phyloP scores from a whole-genome alignment of 2,113 vertebrate genomes.

The Hippocampus zosterae region DNA sequence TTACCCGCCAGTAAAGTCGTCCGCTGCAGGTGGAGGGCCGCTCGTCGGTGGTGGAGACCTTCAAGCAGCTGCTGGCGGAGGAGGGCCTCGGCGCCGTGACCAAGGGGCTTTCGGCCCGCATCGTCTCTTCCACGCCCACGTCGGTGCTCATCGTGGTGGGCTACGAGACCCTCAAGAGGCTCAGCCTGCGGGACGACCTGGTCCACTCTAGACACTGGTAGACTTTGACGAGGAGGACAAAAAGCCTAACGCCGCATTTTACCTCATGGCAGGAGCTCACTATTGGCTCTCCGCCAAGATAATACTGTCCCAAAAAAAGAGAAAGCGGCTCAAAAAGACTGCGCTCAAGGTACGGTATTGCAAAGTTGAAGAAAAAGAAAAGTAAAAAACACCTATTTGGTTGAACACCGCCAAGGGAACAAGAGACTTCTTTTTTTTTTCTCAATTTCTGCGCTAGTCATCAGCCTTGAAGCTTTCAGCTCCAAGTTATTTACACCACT shows the following conservation, averaged over 20 bases:
- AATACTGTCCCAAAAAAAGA: neutral
- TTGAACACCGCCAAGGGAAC: no score
- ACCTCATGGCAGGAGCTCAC: neutral
- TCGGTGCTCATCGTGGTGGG: slow-evolving; percentile 93
- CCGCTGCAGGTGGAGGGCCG: slow-evolving; percentile 86
- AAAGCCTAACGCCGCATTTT: neutral
- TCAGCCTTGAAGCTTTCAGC: no score
- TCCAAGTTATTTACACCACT: no score
- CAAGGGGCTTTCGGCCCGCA: slow-evolving; percentile 90
- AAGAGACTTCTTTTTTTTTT: no score
- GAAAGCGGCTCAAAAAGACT: neutral
- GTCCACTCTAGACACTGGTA: slow-evolving; percentile 88
- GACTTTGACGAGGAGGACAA: slow-evolving; percentile 28
- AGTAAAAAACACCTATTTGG: no score
- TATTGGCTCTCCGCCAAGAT: neutral
- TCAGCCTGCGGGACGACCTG: slow-evolving; percentile 89
- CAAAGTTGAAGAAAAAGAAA: no score
- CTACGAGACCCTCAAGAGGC: slow-evolving; percentile 93
- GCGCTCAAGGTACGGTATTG: no score
- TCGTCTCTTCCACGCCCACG: slow-evolving; percentile 88
- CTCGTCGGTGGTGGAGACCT: slow-evolving; percentile 84
- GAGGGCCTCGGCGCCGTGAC: slow-evolving; percentile 87
- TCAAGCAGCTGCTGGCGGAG: slow-evolving; percentile 87
- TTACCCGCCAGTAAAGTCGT: no score
- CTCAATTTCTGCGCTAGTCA: no score